Evolutionary conservation across 2,113 vertebrate species (phyloP), one percentile per base, ranked within the genome.

Genomic region (Coptodon bakossiorum): DNA sequence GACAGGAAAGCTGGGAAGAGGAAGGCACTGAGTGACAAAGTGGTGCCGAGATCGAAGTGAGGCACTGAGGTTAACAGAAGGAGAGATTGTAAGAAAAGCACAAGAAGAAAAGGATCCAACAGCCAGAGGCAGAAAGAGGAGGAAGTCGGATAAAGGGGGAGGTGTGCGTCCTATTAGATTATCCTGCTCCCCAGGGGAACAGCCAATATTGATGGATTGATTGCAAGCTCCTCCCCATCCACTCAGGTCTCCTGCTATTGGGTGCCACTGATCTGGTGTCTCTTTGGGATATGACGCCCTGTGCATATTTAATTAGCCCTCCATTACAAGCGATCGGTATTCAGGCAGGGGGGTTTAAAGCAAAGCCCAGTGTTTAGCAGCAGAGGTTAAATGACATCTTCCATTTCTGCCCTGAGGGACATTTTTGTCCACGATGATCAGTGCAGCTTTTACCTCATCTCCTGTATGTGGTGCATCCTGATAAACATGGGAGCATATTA

Each of bases 171-270:
- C 68, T 94, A 95, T 96, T 95, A 93, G 92, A 94, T 96, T 93
- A 93, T 93, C 83, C 92, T 5, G 83, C 90, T 92, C 90, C 93
- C 94, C 36, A 27, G 91, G 94, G 90, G 78, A 90, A 76, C 79
- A 10, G 90, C 82, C 86, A 73, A 91, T 94, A 95, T 96, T 96
- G 95, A 96, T 95, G 86, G 94, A 95, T 95, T 95, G 95, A 95
- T 95, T 94, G 94, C 89, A 87, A 87, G 78, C 90, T 85, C 93
- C 91, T 88, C 93, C 94, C 94, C 73, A 27, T 93, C 87, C 89
- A 90, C 89, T 90, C 86, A 56, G 87, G 79, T 85, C 86, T 88
- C 48, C 66, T 90, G 90, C 90, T 84, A 90, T 93, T 93, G 91
- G 89, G 89, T 84, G 81, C 83, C 89, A 95, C 93, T 93, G 90